These are phyloP conservation scores for Stomatorhinus walkeri DNA, from an alignment of 2,797 vertebrate species.

Conservation along the genomic window DNA sequence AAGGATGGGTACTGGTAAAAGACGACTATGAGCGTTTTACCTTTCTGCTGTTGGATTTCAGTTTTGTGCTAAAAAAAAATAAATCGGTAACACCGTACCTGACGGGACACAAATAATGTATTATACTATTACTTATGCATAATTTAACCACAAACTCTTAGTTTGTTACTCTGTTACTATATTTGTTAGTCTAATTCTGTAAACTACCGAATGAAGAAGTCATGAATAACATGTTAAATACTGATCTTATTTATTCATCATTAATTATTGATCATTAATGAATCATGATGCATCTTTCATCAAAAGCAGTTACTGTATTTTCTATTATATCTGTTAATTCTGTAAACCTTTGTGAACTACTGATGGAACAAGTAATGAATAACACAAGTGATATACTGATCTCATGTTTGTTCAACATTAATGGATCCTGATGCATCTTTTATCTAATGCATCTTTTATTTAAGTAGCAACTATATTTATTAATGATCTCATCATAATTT, in stretches of 20 bases:
- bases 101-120: neutral
- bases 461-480: too few species aligned
- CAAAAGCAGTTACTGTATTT: neutral
- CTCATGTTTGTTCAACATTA: neutral
- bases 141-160: neutral
- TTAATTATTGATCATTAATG: too few species aligned
- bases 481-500: neutral
- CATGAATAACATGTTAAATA: neutral
- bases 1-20: neutral
- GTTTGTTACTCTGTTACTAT: neutral
- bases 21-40: neutral
- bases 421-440: neutral
- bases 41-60: neutral
- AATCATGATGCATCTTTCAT: neutral
- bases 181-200: neutral
- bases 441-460: neutral
- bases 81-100: neutral
- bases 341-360: neutral
- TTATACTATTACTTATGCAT: neutral
- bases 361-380: neutral
- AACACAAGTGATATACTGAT: neutral
- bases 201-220: neutral
- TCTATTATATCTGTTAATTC: neutral
- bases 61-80: neutral
- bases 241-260: neutral